phyloP scores from a whole-genome alignment of 2,113 vertebrate species.

The Amazona vittata region DNA sequence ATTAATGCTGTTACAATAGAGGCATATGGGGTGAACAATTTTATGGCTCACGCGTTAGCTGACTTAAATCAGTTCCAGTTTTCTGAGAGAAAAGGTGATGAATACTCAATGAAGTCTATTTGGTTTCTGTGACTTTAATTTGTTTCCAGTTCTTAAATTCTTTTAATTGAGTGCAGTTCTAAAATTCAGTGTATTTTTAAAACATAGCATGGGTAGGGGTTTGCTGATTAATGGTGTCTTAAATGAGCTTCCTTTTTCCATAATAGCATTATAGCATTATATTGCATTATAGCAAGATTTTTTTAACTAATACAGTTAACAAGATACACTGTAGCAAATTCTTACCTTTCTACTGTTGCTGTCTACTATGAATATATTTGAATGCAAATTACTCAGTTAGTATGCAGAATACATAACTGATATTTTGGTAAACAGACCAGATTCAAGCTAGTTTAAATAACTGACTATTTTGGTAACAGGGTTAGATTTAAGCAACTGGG shows the following conservation, averaged over 20 bases:
- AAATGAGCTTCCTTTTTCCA: neutral
- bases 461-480: neutral
- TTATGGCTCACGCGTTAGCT: slow-evolving; percentile 48
- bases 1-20: slow-evolving; percentile 49
- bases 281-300: neutral
- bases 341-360: neutral
- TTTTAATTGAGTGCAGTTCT: neutral
- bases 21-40: slow-evolving; percentile 2
- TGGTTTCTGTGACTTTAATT: neutral
- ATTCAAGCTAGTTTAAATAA: neutral
- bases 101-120: neutral
- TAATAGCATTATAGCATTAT: neutral
- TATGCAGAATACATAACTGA: neutral
- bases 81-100: slow-evolving; percentile 30
- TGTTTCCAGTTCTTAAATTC: neutral
- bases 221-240: neutral
- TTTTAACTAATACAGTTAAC: neutral
- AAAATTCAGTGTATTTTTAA: neutral
- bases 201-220: neutral
- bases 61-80: slow-evolving; percentile 35
- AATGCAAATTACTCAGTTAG: neutral
- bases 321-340: neutral
- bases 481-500: neutral
- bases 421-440: neutral
- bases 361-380: neutral